Evolutionary conservation across 2,888 invertebrate species (phyloP).

Genomic region (Limnephilus lunatus): DNA sequence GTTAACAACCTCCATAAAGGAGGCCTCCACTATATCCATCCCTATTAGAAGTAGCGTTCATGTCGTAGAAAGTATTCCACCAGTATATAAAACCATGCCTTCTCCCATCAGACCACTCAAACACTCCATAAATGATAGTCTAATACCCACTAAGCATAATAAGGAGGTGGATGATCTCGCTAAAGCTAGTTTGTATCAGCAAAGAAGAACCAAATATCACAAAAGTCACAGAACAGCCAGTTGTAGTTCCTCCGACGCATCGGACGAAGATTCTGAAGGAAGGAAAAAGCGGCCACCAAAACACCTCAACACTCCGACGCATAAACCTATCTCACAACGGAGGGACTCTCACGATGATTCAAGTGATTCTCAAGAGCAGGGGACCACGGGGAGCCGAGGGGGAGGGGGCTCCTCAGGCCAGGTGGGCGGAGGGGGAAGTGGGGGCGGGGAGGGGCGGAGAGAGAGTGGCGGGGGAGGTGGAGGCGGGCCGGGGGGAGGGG

Average conservation of each 20-base stretch:
- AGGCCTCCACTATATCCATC: slow-evolving; percentile 77
- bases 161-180: slow-evolving; percentile 67
- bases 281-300: slow-evolving; percentile 89
- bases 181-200: slow-evolving; percentile 73
- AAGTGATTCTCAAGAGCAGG: slow-evolving; percentile 89
- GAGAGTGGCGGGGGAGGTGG: slow-evolving; percentile 68
- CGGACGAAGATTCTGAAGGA: slow-evolving; percentile 91
- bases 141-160: slow-evolving; percentile 55
- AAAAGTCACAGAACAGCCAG: slow-evolving; percentile 87
- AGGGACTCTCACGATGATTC: slow-evolving; percentile 91
- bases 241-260: slow-evolving; percentile 96
- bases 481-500: slow-evolving; percentile 67
- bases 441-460: slow-evolving; percentile 73
- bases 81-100: slow-evolving; percentile 80
- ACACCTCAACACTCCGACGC: slow-evolving; percentile 78
- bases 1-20: slow-evolving; percentile 70
- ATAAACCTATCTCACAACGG: slow-evolving; percentile 80
- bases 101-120: slow-evolving; percentile 73
- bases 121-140: slow-evolving; percentile 76
- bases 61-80: slow-evolving; percentile 69
- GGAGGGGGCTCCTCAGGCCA: slow-evolving; percentile 62
- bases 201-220: slow-evolving; percentile 82
- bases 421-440: slow-evolving; percentile 69
- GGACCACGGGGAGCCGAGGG: slow-evolving; percentile 77
- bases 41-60: slow-evolving; percentile 73